A percentile compares a stretch with the other conserved stretches of the same genome.
Evolutionary conservation across 2,797 vertebrate genomes (phyloP).

Genomic region (Craterocephalus amniculus): DNA sequence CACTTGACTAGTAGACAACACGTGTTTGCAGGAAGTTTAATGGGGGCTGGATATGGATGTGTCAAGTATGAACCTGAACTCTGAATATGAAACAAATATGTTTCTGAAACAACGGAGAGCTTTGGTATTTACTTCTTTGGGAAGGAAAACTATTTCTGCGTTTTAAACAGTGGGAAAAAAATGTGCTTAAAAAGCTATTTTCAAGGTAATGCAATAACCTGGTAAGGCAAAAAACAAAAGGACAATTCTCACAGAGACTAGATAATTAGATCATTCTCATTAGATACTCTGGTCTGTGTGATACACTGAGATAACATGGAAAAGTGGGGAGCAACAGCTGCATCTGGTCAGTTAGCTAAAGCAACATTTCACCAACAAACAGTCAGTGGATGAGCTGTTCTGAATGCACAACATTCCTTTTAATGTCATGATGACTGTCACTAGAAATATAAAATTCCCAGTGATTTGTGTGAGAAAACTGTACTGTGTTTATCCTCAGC

Average conservation of each 20-base stretch:
- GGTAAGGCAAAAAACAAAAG: neutral
- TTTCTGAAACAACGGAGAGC: conserved; percentile 31
- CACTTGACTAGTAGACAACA: conserved; percentile 1
- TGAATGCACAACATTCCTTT: too few relatives aligned
- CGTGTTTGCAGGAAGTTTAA: conserved; percentile 12
- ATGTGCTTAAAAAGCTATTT: neutral
- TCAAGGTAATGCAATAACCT: neutral
- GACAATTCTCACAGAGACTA: neutral
- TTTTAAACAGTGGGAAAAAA: neutral
- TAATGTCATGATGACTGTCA: too few relatives aligned
- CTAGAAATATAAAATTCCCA: too few relatives aligned
- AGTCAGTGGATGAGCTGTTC: neutral
- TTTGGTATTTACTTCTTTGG: neutral
- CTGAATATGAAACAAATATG: conserved; percentile 22
- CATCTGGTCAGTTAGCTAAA: neutral
- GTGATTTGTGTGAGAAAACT: too few relatives aligned
- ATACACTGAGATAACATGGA: neutral
- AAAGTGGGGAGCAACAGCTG: neutral
- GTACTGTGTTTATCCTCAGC: neutral
- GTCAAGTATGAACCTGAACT: conserved; percentile 5
- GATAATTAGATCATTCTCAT: neutral
- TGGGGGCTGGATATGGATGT: neutral
- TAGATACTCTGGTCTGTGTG: neutral
- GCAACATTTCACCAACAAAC: neutral
- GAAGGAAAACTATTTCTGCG: neutral